Evolutionary conservation across 2,797 vertebrate genomes (phyloP), one percentile per base, ranked within the genome.

Genomic region (Anolis apletophallus): DNA sequence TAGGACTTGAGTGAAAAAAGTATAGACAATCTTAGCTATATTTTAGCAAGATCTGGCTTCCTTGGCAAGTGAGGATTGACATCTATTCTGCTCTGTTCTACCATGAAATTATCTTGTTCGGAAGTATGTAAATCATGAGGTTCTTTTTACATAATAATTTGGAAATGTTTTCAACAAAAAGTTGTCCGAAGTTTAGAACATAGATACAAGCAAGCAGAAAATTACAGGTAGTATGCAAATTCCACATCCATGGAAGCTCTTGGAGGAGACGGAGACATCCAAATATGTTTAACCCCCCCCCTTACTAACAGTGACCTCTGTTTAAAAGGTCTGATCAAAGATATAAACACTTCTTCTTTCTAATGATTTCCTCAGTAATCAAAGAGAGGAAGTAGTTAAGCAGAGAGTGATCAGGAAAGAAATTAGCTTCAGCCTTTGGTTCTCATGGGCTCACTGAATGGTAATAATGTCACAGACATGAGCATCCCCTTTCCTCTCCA

Each of bases 341-440:
- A 97, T 97, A 95, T 96, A 96, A 94, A 96, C 97, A 97, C 96
- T 98, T 97, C 97, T 96, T 97, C 97, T 96, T 97, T 83, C 92
- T 97, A 98, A 97, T 97, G 97, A 97, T 97, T 98, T 98, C 97
- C 97, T 97, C 95, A 93, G 97, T 97, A 98, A 98, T 98, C 97
- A 98, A 96, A 91, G 92, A 95, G 95, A 90, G 96, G 98, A 98
- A 98, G 97, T 97, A 95, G 96, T 97, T 97, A 96, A 96, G 95
- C 96, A 95, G 91, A 88, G 95, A 94, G 95, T 95, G 97, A 98
- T 98, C 93, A 88, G 95, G 93, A 93, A 95, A 97, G 95, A 96
- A 95, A 97, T 97, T 97, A 88, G 95, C 95, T 96, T 96, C 96
- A 97, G 97, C 93, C 94, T 95, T 97, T 95, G 86, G 88, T 96